phyloP scores from a whole-genome alignment of 1,140 invertebrate genomes.

The Seison nebaliae region DNA sequence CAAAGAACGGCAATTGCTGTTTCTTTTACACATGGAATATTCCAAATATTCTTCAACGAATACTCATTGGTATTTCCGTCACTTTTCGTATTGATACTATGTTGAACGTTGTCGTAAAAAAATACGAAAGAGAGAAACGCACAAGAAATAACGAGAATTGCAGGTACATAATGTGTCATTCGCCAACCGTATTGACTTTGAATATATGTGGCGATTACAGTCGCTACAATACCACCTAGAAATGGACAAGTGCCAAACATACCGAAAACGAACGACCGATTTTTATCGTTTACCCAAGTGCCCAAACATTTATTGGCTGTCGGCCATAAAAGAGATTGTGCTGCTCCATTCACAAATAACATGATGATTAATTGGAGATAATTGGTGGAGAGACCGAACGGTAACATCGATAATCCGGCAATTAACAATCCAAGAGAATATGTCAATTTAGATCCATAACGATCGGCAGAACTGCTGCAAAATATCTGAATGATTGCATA shows the following conservation, averaged over 20 bases:
- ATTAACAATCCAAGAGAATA: slow-evolving; percentile 26
- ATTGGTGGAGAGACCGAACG: slow-evolving; percentile 27
- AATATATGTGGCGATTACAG: slow-evolving; percentile 30
- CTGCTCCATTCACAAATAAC: slow-evolving; percentile 30
- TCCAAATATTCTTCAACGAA: slow-evolving; percentile 16
- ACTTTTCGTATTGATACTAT: background rate
- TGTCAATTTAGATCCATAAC: slow-evolving; percentile 27
- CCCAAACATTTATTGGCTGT: slow-evolving; percentile 28
- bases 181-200: slow-evolving; percentile 30
- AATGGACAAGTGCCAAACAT: slow-evolving; percentile 32
- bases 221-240: slow-evolving; percentile 31
- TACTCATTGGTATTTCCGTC: slow-evolving; percentile 1
- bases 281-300: slow-evolving; percentile 29
- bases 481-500: slow-evolving; percentile 31
- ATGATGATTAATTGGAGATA: slow-evolving; percentile 24
- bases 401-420: slow-evolving; percentile 29
- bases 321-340: slow-evolving; percentile 30
- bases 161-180: slow-evolving; percentile 24
- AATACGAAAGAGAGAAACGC: background rate
- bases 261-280: slow-evolving; percentile 30
- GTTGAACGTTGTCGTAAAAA: background rate
- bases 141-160: slow-evolving; percentile 22
- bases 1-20: slow-evolving; percentile 31
- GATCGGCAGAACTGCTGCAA: slow-evolving; percentile 26
- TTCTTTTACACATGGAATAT: slow-evolving; percentile 25